These are phyloP conservation scores for Grammomys surdaster DNA, from an alignment of 2,113 vertebrate genomes.

Conservation along the genomic window DNA sequence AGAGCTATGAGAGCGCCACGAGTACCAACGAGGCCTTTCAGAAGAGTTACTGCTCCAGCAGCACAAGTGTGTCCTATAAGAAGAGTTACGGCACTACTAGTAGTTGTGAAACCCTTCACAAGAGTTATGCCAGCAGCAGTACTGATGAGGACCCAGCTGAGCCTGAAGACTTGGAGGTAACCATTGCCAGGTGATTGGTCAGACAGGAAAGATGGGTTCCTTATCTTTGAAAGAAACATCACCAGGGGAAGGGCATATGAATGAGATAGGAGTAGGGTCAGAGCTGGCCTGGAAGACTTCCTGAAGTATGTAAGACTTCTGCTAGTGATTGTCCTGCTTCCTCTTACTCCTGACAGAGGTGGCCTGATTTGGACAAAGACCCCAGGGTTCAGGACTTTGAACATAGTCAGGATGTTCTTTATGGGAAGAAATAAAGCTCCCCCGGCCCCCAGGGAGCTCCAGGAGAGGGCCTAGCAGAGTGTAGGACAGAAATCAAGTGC, in stretches of 20 bases:
- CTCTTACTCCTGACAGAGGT: background rate
- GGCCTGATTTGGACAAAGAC: background rate
- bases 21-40: background rate
- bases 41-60: constrained; percentile 27
- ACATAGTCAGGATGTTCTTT: background rate
- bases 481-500: background rate
- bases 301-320: background rate
- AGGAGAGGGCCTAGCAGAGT: background rate
- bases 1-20: constrained; percentile 38
- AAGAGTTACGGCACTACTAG: background rate
- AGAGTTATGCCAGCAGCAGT: constrained; percentile 43
- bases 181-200: background rate
- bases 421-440: background rate
- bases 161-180: constrained; percentile 74
- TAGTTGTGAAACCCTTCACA: background rate
- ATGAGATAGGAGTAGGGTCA: background rate
- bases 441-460: background rate
- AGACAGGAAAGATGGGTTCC: background rate
- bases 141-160: background rate
- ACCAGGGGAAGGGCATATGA: background rate
- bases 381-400: background rate
- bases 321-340: background rate
- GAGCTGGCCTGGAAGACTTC: background rate
- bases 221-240: background rate
- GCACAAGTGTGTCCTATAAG: background rate